These are phyloP conservation scores for Drosophila bocki DNA, from an alignment of 1,140 invertebrate species.

Conservation along the genomic window DNA sequence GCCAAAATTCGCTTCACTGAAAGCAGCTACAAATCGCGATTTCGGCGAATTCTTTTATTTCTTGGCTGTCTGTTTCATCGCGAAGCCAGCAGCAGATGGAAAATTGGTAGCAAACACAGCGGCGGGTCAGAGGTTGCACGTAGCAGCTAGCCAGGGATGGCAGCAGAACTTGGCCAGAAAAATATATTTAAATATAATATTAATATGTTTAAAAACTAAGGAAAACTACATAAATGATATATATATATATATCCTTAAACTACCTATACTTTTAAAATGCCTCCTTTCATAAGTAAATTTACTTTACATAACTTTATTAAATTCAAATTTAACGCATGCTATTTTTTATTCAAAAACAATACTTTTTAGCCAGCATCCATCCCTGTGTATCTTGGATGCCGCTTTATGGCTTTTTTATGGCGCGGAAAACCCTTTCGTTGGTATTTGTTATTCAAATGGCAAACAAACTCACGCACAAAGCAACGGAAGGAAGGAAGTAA, in stretches of 20 bases:
- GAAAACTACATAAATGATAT: too few species aligned
- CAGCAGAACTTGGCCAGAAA: not conserved
- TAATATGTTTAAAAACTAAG: not conserved
- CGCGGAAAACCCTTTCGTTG: slow-evolving; percentile 72
- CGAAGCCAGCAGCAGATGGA: slow-evolving; percentile 32
- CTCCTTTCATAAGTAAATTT: not conserved
- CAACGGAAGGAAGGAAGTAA: slow-evolving; percentile 41
- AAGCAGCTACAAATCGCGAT: slow-evolving; percentile 45
- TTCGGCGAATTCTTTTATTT: slow-evolving; percentile 43
- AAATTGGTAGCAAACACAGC: slow-evolving; percentile 41
- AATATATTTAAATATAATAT: not conserved
- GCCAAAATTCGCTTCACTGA: slow-evolving; percentile 46
- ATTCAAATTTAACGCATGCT: too few species aligned
- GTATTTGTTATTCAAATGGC: slow-evolving; percentile 71
- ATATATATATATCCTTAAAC: not conserved
- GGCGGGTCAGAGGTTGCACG: slow-evolving; percentile 9
- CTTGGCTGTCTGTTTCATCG: slow-evolving; percentile 9
- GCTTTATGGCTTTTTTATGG: slow-evolving; percentile 61
- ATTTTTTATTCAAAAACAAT: not conserved
- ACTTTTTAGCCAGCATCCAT: slow-evolving; percentile 9
- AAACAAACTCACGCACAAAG: slow-evolving; percentile 33
- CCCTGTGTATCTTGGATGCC: slow-evolving; percentile 44
- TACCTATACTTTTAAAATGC: not conserved
- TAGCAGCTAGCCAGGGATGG: slow-evolving; percentile 31
- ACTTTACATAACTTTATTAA: not conserved